These are phyloP conservation scores for Heteronetta atricapilla DNA, from an alignment of 2,113 vertebrate genomes.

Conservation along the genomic window DNA sequence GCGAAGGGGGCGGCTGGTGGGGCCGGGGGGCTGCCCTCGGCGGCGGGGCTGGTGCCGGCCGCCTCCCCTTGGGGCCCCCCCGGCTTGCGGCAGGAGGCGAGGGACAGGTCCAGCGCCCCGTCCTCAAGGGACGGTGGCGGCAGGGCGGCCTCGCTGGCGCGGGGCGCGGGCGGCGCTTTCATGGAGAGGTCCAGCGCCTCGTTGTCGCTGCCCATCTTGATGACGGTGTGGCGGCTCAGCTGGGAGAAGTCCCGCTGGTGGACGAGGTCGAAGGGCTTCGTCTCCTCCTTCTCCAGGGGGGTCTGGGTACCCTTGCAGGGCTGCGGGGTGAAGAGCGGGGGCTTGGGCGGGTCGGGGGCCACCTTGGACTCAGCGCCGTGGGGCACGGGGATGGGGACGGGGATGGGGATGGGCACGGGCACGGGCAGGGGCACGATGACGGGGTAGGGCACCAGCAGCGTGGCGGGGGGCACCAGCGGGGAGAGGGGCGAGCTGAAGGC, in stretches of 20 bases:
- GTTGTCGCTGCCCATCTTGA: constrained; percentile 84
- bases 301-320: constrained; percentile 90
- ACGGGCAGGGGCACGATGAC: constrained; percentile 94
- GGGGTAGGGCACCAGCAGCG: constrained; percentile 92
- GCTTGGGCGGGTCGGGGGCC: constrained; percentile 77
- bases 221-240: constrained; percentile 80
- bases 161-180: constrained; percentile 78
- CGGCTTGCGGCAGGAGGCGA: constrained; percentile 81
- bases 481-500: constrained; percentile 87
- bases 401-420: constrained; percentile 92
- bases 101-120: constrained; percentile 88
- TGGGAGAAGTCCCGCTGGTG: constrained; percentile 75
- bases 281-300: constrained; percentile 79
- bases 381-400: constrained; percentile 33
- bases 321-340: constrained; percentile 66
- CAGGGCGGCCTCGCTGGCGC: constrained; percentile 70
- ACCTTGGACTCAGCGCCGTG: constrained; percentile 84
- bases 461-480: constrained; percentile 91
- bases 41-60: background rate
- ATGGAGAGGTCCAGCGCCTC: constrained; percentile 93
- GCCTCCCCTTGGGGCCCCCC: constrained; percentile 44
- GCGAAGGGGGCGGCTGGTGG: constrained; percentile 70
- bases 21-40: background rate
- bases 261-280: constrained; percentile 74
- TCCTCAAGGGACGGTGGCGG: constrained; percentile 76